Evolutionary conservation across 2,797 vertebrate species (phyloP), one percentile per base, ranked within the genome.

Genomic region (Selene dorsalis): DNA sequence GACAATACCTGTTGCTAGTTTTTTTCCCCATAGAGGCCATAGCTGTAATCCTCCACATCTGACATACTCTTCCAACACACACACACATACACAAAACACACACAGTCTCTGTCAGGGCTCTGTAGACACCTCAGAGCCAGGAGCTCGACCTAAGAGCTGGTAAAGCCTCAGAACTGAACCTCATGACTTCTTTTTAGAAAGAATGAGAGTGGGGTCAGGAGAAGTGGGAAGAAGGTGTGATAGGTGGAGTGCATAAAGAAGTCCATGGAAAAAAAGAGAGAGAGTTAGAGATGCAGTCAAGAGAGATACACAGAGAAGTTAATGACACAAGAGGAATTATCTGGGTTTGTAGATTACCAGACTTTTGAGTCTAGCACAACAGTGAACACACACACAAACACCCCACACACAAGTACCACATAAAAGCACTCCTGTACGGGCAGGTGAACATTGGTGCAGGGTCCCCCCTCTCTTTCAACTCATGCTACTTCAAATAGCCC

Each of bases 401-500:
- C 43, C 24, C 43, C 39, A 43, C 63, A 83, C 59, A 70, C 57
- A 76, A 73, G 78, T 20, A 91, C 92, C 91, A 94, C 93, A 94
- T 94, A 87, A 95, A 94, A 94, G 92, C 66, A 66, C 60, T 77
- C 75, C 86, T 89, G 90, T 89, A 66, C 83, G 77, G 79, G 90
- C 93, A 94, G 93, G 93, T 93, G 91, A 93, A 88, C 43, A 73
- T 66, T 24, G 65, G 75, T 73, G 79, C 80, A 73, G 80, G 84
- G 86, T 88, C 82, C 81, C 75, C 77, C 77, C 75, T 79, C 84
- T 88, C 92, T 93, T 93, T 92, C 91, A 94, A 92, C 89, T 91
- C 77, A 56, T 8, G 53, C 76, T 73, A 94, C 93, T 94, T 95
- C 94, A 95, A 95, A 95, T 90, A 79, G 80, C 69, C 77, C 73